Evolutionary conservation across 2,888 invertebrate genomes (phyloP), one percentile per base, ranked within the genome.

Genomic region (Eupelmus urozonus): DNA sequence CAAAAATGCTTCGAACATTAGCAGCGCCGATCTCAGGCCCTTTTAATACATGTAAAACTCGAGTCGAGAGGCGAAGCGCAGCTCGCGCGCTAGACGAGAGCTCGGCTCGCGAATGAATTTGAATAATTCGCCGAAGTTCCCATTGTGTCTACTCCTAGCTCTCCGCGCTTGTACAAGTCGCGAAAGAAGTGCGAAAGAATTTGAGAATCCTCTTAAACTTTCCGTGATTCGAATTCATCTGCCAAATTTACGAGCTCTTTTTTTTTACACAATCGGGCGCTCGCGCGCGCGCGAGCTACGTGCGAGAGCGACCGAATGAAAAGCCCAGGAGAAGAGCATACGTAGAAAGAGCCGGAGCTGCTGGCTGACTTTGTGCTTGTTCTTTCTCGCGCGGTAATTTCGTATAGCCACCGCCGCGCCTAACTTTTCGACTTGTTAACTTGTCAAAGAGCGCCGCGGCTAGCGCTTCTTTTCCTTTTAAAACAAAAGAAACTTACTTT

Each of bases 201-300:
- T 34, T 13, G 27, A 40, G 57, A 78, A 70, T 76, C 60, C 65
- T 73, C 34, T 70, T 65, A 72, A 74, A 77, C 74, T 81, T 76
- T 51, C 20, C 49, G 42, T 57, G 60, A 76, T 75, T 55, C 60
- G 63, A 69, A 77, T 77, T 57, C 72, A 79, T 81, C 75, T 65
- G 72, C 60, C 67, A 70, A 79, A 79, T 80, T 67, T 49, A 79
- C 67, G 76, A 66, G 77, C 55, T 49, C 66, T 66, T 63, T 20
- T 42, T 16, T 34, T 65, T 23, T 34, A n/a, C n/a, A n/a, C n/a
- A n/a, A n/a, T n/a, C n/a, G 51, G 18, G 11, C 34, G 9, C 49
- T 16, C 16, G 13, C 49, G 34, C 49, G 49, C 49, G 49, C 13
- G 13, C 23, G 5, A 45, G 13, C 20, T 3, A 53, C 4, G 20